These are phyloP conservation scores for Nannospalax galili DNA, from an alignment of 2,113 vertebrate species.

Conservation along the genomic window DNA sequence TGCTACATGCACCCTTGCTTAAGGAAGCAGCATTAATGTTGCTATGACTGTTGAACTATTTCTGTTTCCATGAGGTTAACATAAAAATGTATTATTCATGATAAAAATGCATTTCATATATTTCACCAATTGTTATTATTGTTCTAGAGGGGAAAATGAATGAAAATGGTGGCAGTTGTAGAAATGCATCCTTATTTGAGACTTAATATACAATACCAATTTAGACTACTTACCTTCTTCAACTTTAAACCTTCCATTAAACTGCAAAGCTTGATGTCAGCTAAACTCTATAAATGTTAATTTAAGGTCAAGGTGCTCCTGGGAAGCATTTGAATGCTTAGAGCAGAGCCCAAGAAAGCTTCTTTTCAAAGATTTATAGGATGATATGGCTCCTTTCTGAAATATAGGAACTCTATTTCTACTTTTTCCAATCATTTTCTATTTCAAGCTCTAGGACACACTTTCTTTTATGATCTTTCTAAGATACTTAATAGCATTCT, in stretches of 20 bases:
- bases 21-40: constrained; percentile 31
- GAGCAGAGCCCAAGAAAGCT: constrained; percentile 76
- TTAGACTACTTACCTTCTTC: constrained; percentile 80
- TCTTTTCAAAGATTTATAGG: constrained; percentile 80
- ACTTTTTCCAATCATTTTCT: constrained; percentile 79
- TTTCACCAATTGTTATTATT: constrained; percentile 82
- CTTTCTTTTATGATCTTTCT: constrained; percentile 78
- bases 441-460: constrained; percentile 80
- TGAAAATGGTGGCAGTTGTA: constrained; percentile 76
- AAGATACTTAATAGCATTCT: constrained; percentile 78
- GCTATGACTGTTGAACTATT: constrained; percentile 59
- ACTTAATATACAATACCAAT: constrained; percentile 80
- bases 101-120: constrained; percentile 78
- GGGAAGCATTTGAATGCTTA: constrained; percentile 80
- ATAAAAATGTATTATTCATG: constrained; percentile 83
- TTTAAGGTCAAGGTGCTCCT: constrained; percentile 82
- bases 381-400: constrained; percentile 78
- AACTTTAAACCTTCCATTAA: constrained; percentile 79
- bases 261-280: constrained; percentile 77
- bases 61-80: constrained; percentile 76
- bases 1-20: constrained; percentile 48
- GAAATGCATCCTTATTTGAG: constrained; percentile 73
- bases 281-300: constrained; percentile 83
- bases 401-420: constrained; percentile 77
- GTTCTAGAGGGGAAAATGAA: constrained; percentile 82